Base-by-base conservation (phyloP, 2,113 vertebrate genomes). In the Onychostruthus taczanowskii region DNA sequence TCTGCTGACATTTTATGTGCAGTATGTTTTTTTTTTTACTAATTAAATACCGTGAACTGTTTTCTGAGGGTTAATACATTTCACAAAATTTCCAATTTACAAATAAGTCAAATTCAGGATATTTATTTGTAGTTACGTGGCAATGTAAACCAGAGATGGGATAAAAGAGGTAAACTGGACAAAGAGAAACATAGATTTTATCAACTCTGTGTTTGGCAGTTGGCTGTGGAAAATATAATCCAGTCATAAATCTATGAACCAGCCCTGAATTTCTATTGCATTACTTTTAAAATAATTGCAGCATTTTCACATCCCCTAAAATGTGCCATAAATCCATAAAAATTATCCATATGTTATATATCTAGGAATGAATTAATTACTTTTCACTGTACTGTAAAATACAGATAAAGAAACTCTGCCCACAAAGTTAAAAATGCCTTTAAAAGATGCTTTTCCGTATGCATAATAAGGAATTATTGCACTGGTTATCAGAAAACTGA, bases 211-310 rank as follows among this genome's bases (percentile, higher is more conserved):
- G 61, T 64, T 95, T 94, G 80, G 76, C 93, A 84, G 64, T 81
- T 89, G 73, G 35, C 64, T 94, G 47, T 90, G 89, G 89, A 96
- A 97, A 96, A 89, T 87, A 77, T 88, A 94, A 92, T 94, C 93
- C 52, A 18, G 56, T n/a, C 83, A 89, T 92, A 94, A 97, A 95
- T 93, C 93, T 77, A 55, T 2, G 9, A 84, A 90, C 63, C 24
- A 84, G 46, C 17, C 46, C 61, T 76, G 74, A 90, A 78, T 92
- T 92, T 78, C 61, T 87, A 81, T 68, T 81, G 52, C 91, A 84
- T 94, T 91, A 84, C 70, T 90, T 93, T 93, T n/a, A 84, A 96
- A 95, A 93, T 97, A 95, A 92, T 92, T 95, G 49, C 80, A 82
- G 59, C n/a, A 56, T 94, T 94, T 87, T 78, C 84, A 92, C 73